These are phyloP conservation scores for Oscarella lobularis DNA, from an alignment of 37 sponge, comb jelly and placozoan species.

Conservation along the genomic window DNA sequence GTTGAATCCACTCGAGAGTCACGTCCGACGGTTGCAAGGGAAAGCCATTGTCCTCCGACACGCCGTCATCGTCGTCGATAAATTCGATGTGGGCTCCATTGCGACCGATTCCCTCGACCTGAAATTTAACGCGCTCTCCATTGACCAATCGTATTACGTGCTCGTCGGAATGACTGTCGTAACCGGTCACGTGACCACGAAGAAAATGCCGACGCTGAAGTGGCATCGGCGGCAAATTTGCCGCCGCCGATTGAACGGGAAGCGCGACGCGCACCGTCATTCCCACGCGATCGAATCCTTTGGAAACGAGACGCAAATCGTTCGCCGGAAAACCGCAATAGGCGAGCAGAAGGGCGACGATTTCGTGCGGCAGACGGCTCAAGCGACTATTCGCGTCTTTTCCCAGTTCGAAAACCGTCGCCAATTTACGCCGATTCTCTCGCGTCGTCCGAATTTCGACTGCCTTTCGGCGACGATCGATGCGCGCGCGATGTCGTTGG, in stretches of 20 bases:
- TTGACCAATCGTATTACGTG: constrained; percentile 6
- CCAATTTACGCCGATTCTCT: background rate
- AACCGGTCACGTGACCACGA: constrained; percentile 3
- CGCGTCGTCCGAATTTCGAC: background rate
- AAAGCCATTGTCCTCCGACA: background rate
- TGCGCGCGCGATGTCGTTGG: no score
- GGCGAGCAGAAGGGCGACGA: background rate
- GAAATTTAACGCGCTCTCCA: constrained; percentile 10
- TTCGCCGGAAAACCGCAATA: background rate
- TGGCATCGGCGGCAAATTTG: no score
- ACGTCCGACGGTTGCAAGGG: background rate
- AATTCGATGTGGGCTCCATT: background rate
- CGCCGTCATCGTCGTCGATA: background rate
- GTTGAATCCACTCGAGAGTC: background rate
- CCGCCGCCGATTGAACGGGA: background rate
- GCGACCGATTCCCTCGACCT: background rate
- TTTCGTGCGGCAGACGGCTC: constrained; percentile 1
- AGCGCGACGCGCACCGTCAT: background rate
- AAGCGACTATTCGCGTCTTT: background rate
- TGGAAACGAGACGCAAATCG: background rate
- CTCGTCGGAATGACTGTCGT: constrained; percentile 17
- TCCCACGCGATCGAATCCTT: background rate
- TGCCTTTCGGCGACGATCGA: background rate
- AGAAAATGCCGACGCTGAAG: no score
- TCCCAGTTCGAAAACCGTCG: background rate